Evolutionary conservation across 2,888 invertebrate genomes (phyloP).

Genomic region (Rhorus exstirpatorius): DNA sequence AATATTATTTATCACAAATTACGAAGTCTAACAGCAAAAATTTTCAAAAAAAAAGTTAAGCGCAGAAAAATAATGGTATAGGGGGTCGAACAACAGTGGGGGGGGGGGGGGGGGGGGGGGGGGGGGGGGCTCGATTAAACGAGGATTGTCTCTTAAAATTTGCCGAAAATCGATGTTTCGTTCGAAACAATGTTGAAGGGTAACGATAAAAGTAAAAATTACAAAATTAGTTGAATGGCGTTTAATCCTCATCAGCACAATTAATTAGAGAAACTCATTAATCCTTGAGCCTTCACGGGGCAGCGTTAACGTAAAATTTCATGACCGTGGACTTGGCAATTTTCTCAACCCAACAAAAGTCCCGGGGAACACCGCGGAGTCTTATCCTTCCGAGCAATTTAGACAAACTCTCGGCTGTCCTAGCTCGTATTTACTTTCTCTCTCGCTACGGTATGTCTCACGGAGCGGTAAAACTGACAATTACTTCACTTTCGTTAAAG

Average conservation of each 20-base stretch:
- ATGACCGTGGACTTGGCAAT: slow-evolving; percentile 36
- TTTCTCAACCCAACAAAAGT: slow-evolving; percentile 31
- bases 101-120: no score
- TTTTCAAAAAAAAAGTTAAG: not conserved
- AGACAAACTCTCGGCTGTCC: slow-evolving; percentile 33
- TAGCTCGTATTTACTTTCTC: slow-evolving; percentile 17
- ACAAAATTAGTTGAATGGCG: not conserved
- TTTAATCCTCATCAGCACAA: not conserved
- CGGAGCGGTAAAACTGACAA: slow-evolving; percentile 20
- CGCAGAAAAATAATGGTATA: not conserved
- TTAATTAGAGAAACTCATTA: slow-evolving; percentile 29
- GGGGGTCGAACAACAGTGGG: no score
- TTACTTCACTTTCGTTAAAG: slow-evolving; percentile 22
- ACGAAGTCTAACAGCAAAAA: not conserved
- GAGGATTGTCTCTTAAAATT: not conserved
- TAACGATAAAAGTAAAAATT: not conserved
- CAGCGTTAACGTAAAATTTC: slow-evolving; percentile 6
- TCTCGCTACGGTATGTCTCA: not conserved
- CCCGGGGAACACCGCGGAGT: slow-evolving; percentile 7
- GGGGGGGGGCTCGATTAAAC: no score
- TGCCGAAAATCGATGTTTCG: not conserved
- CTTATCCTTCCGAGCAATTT: slow-evolving; percentile 57
- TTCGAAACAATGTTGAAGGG: not conserved
- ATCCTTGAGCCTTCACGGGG: not conserved
- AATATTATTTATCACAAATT: no score